Evolutionary conservation across 2,888 invertebrate species (phyloP), one percentile per base, ranked within the genome.

Genomic region (Folsomia candida): DNA sequence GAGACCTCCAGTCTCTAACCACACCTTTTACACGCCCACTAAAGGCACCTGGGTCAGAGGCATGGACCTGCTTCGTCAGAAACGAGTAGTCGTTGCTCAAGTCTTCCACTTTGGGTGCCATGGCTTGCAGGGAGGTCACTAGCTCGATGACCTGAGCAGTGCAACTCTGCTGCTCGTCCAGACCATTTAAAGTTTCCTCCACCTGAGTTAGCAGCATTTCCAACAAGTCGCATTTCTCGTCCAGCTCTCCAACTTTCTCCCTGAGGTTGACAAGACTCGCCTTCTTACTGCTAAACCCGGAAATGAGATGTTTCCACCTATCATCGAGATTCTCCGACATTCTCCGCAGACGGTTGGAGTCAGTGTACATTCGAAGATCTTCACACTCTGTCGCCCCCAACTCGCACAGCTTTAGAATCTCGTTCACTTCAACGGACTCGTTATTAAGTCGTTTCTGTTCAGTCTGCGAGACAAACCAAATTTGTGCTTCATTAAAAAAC

Each of bases 331-430:
- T 69, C 59, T 76, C 75, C 20, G 76, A 71, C 20, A 63, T 68
- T 22, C 75, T 70, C 47, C 78, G 65, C 24, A 78, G 69, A 27
- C 67, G 70, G 64, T 62, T 65, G 1, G 77, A 74, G 67, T 77
- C 78, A 47, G 72, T 69, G 51, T 66, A 74, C 71, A 79, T 73
- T 71, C 71, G 74, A 25, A 79, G 64, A 28, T 75, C 78, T 73
- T 78, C 78, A 77, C 77, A 78, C 68, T 78, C 78, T 47, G 71
- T 74, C 0, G 74, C 75, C 27, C 75, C 72, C n/a, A 78, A 86
- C 80, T 93, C 91, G 80, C 92, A 91, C 20, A 91, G 86, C 81
- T 91, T 92, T 1, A 93, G 83, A 0, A 92, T 88, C 81, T 92
- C 91, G 1, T 89, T 90, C 2, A 94, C 87, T 79, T 90, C 89